phyloP scores from a whole-genome alignment of 2,113 vertebrate species.

The Hoplias malabaricus region DNA sequence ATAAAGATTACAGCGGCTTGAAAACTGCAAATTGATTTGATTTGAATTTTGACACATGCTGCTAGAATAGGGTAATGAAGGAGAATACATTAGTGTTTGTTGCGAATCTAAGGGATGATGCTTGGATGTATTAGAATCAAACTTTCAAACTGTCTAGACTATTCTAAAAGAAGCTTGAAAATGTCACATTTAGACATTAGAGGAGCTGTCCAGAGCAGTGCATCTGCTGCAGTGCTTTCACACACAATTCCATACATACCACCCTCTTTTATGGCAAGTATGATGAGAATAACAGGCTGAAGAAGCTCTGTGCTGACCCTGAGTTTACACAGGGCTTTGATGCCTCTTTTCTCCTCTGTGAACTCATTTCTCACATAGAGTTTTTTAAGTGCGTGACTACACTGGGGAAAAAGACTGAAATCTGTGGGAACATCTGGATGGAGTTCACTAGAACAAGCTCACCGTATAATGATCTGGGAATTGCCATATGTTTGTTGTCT shows the following conservation, averaged over 20 bases:
- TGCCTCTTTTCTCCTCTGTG: not conserved
- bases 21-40: slow-evolving; percentile 1
- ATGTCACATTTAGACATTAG: slow-evolving; percentile 1
- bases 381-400: slow-evolving; percentile 10
- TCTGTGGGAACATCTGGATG: slow-evolving; percentile 34
- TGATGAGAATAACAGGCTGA: slow-evolving; percentile 14
- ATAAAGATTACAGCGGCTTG: no score
- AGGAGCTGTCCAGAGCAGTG: not conserved
- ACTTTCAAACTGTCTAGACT: not conserved
- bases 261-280: not conserved
- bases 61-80: slow-evolving; percentile 2
- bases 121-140: not conserved
- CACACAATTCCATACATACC: not conserved
- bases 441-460: not conserved
- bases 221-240: not conserved
- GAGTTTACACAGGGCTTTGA: not conserved
- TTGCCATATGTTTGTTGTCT: no score
- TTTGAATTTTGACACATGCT: slow-evolving; percentile 3
- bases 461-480: not conserved
- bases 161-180: slow-evolving; percentile 22
- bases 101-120: not conserved
- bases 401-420: slow-evolving; percentile 22
- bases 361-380: not conserved
- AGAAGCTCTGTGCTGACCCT: not conserved
- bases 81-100: not conserved